phyloP scores from a whole-genome alignment of 1,140 invertebrate genomes.

The Bombus vancouverensis region DNA sequence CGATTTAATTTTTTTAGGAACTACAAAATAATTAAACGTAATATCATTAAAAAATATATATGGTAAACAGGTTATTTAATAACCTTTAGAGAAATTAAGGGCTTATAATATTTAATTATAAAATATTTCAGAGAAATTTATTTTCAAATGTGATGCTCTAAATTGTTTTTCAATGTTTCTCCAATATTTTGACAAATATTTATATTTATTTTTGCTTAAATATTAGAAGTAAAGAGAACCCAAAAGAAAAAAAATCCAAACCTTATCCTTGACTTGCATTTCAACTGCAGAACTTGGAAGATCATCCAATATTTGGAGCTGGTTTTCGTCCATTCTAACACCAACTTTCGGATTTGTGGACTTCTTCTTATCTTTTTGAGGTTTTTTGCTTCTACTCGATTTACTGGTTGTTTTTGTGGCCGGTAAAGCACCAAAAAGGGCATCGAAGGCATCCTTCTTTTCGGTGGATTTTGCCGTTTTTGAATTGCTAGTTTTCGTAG shows the following conservation, averaged over 20 bases:
- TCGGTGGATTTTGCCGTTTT: slow-evolving; percentile 75
- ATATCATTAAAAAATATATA: background rate
- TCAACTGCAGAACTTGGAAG: slow-evolving; percentile 96
- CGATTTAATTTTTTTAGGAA: slow-evolving; percentile 98
- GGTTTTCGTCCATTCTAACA: slow-evolving; percentile 89
- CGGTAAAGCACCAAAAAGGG: slow-evolving; percentile 82
- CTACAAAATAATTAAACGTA: slow-evolving; percentile 83
- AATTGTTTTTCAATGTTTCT: too few relatives aligned
- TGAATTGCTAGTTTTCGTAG: slow-evolving; percentile 67
- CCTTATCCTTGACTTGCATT: slow-evolving; percentile 98
- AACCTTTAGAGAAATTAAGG: background rate
- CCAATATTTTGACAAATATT: background rate
- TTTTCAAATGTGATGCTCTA: too few relatives aligned
- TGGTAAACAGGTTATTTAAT: background rate
- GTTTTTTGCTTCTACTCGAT: slow-evolving; percentile 75
- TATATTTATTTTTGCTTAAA: background rate
- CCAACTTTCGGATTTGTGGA: slow-evolving; percentile 86
- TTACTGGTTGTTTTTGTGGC: slow-evolving; percentile 67
- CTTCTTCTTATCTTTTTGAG: slow-evolving; percentile 81
- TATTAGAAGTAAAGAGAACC: background rate
- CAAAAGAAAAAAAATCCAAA: slow-evolving; percentile 78
- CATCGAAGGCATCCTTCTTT: slow-evolving; percentile 84
- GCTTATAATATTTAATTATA: background rate
- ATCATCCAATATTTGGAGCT: slow-evolving; percentile 92
- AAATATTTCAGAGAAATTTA: background rate